Evolutionary conservation across 2,797 vertebrate species (phyloP).

Genomic region (Loriculus beryllinus): DNA sequence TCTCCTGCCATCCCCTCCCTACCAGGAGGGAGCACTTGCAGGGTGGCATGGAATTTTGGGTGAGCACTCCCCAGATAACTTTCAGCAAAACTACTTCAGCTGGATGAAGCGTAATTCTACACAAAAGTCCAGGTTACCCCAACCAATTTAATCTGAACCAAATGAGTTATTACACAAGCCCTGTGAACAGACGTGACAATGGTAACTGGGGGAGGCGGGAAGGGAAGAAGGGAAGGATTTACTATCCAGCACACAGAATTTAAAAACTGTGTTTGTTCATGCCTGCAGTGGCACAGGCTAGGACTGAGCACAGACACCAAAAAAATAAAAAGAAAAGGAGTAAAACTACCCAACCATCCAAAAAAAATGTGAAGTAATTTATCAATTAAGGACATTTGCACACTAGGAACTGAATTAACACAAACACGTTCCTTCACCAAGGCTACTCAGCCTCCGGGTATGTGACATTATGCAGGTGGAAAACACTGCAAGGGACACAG

Average conservation of each 20-base stretch:
- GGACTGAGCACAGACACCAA: background rate
- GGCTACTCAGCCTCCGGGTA: background rate
- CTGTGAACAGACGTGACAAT: background rate
- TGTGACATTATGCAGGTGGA: background rate
- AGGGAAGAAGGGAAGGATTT: background rate
- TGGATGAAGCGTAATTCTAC: background rate
- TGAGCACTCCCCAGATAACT: background rate
- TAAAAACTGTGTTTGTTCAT: background rate
- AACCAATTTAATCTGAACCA: background rate
- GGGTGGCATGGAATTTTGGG: background rate
- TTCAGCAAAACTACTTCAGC: background rate
- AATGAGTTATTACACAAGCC: background rate
- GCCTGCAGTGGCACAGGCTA: background rate
- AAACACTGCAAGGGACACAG: background rate
- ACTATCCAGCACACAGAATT: background rate
- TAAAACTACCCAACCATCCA: background rate
- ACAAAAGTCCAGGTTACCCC: background rate
- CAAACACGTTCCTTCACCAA: background rate
- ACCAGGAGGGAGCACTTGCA: background rate
- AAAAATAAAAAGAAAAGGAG: no score
- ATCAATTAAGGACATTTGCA: background rate
- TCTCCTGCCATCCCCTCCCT: background rate
- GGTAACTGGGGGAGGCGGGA: background rate
- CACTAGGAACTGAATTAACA: background rate
- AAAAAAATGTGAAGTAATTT: background rate